Evolutionary conservation across 2,113 vertebrate species (phyloP), one percentile per base, ranked within the genome.

Genomic region (Falcunculus frontatus): DNA sequence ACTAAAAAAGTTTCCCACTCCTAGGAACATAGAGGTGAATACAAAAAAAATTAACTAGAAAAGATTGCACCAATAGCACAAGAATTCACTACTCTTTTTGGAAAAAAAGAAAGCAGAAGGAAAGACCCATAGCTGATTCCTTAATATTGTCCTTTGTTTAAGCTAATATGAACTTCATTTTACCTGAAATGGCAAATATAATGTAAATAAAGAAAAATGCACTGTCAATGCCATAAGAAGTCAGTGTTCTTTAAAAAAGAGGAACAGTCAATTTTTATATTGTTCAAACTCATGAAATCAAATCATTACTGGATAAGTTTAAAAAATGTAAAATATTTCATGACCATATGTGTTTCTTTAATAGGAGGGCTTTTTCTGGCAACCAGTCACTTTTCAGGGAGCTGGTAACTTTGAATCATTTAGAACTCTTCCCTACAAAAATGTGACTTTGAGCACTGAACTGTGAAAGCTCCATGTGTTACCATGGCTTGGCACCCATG

Each of bases 401-500:
- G 75, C 63, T 95, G 68, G 55, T 55, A 85, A 67, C 67, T 62
- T 22, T 76, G 17, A 22, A 83, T 52, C n/a, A 6, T 73, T 94
- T 91, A 88, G 55, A 73, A 82, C 22, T 35, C 29, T 56, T 42
- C 16, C 23, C 15, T 50, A 77, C 30, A 70, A 70, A 91, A 75
- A 41, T 87, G 41, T 94, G 59, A 67, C 42, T 94, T 25, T 75
- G 39, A 59, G 30, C 72, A 81, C 60, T 76, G 87, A 85, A 33
- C 64, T 93, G n/a, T 91, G 52, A 93, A 97, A 95, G 20, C 39
- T 68, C 39, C 49, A 16, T 85, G 57, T 91, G 67, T 93, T 95
- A 59, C 27, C n/a, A 57, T 62, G 42, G 39, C n/a, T 97, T 93
- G 79, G 53, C 73, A 96, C 68, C 50, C 95, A 95, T 87, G 62